Evolutionary conservation across 2,113 vertebrate genomes (phyloP), one percentile per base, ranked within the genome.

Genomic region (Aptenodytes patagonicus): DNA sequence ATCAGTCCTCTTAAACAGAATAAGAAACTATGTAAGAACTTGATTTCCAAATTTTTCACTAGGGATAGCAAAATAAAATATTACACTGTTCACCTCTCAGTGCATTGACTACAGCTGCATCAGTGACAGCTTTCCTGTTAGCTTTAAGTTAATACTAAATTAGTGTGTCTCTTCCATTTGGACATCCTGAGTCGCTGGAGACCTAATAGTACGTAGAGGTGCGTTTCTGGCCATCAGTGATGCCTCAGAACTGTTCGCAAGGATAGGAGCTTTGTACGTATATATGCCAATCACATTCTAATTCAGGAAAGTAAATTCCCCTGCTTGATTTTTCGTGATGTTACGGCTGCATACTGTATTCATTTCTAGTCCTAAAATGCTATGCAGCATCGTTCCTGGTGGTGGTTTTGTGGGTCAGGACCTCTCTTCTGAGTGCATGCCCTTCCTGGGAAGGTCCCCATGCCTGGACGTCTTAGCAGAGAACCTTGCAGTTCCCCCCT

Each of bases 381-480:
- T 61, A 7, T 29, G 5, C 31, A 65, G 15, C 14, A 2, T 28
- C 4, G 0, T 16, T 81, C 12, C 61, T 51, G 46, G 12, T 29
- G 61, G 15, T 51, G 75, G 4, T 19, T 77, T 47, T 40, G 4
- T 61, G 44, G 28, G 5, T 42, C 28, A 81, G 58, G n/a, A 42
- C 34, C 5, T 36, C 15, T 55, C 0, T 34, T 68, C 32, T 44
- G 36, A 17, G 31, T 9, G 5, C 3, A 2, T 19, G 9, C 7
- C 13, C 21, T 60, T 22, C 2, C 58, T 47, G 32, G 40, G 57
- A 55, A 47, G 12, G 22, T 13, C 46, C 34, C 21, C 3, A 3
- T 32, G 11, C 24, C 13, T 75, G 13, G 7, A 31, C 5, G 6
- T 76, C 46, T 70, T 46, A 47, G 32, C 25, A 31, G 26, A 61